A percentile compares a stretch with the other conserved stretches of the same genome.
Evolutionary conservation across 2,888 invertebrate species (phyloP).

Genomic region (Amphipoea lucens): DNA sequence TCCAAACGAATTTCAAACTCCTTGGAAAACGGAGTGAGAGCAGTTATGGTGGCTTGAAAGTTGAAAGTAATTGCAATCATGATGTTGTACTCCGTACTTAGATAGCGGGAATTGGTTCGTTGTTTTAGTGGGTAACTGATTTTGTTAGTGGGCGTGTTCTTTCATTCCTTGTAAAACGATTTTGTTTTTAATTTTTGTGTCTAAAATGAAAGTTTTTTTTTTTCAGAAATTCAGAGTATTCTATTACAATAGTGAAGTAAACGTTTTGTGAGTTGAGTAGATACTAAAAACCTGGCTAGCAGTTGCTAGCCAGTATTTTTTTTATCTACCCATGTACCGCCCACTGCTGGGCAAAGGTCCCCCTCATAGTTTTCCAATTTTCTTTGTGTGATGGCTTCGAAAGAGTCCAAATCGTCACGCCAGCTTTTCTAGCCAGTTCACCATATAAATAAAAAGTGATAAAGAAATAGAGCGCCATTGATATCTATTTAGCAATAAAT

Average conservation of each 20-base stretch:
- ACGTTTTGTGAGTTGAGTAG: neutral
- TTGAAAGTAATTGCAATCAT: slow-evolving; percentile 75
- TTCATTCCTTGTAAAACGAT: neutral
- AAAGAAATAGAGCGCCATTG: neutral
- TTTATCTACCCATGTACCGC: neutral
- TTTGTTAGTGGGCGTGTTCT: neutral
- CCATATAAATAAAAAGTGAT: neutral
- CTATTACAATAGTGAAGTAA: no score
- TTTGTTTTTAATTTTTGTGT: neutral
- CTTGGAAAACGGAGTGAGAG: slow-evolving; percentile 70
- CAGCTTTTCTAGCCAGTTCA: neutral
- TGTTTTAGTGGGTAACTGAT: neutral
- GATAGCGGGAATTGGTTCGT: slow-evolving; percentile 45
- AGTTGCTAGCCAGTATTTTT: neutral
- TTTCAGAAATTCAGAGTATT: neutral
- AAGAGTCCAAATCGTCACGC: neutral
- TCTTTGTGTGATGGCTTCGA: neutral
- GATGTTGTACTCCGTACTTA: slow-evolving; percentile 20
- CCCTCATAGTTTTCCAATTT: neutral
- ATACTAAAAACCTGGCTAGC: no score
- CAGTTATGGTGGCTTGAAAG: slow-evolving; percentile 68
- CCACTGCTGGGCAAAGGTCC: neutral
- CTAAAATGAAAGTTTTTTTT: neutral
- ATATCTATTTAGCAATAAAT: neutral
- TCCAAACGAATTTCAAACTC: slow-evolving; percentile 50